These are phyloP conservation scores for Melolontha melolontha DNA, from an alignment of 2,888 invertebrate species.

Conservation along the genomic window DNA sequence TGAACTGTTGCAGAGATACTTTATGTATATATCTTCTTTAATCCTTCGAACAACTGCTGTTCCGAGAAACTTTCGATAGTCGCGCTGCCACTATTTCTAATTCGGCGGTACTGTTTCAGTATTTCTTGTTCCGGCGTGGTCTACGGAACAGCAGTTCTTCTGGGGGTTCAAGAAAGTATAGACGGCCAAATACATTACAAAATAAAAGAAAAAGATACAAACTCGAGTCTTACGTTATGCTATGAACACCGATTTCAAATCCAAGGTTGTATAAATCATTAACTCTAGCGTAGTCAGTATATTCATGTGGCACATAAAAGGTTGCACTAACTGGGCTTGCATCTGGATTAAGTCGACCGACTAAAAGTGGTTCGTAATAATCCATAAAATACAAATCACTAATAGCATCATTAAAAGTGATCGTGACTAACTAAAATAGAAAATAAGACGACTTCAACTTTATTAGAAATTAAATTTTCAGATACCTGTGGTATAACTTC, in stretches of 20 bases:
- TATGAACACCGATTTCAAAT: conserved; percentile 77
- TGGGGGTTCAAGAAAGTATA: too few species aligned
- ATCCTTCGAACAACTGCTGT: too few species aligned
- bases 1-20: too few species aligned
- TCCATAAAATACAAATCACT: conserved; percentile 67
- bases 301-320: conserved; percentile 80
- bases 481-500: conserved; percentile 60
- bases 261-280: conserved; percentile 72
- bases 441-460: not conserved
- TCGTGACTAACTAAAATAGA: conserved; percentile 71
- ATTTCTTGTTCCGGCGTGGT: too few species aligned
- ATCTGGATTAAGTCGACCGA: conserved; percentile 72
- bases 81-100: too few species aligned
- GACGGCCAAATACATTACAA: too few species aligned
- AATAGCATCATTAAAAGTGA: conserved; percentile 78
- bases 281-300: conserved; percentile 69
- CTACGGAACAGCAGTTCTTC: too few species aligned
- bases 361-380: conserved; percentile 69
- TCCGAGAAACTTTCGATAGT: too few species aligned
- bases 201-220: too few species aligned
- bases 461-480: not conserved
- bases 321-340: conserved; percentile 73
- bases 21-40: too few species aligned
- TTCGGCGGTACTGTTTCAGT: too few species aligned
- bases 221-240: conserved; percentile 68